phyloP scores from a whole-genome alignment of 1,140 invertebrate species.

The Monomorium pharaonis region DNA sequence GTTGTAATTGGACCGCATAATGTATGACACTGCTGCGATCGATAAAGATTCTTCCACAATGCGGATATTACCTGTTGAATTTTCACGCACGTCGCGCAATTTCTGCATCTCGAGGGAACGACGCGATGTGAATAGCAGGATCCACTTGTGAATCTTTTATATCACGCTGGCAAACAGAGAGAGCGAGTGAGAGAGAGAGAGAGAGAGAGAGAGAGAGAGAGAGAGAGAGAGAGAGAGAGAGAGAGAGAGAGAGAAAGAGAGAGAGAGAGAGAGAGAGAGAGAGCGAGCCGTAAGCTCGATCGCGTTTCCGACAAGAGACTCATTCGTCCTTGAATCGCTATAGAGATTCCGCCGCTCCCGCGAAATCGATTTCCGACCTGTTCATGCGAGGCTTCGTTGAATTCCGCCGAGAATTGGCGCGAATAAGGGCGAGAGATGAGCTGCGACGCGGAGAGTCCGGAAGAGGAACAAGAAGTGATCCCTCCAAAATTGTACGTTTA shows the following conservation, averaged over 20 bases:
- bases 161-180: neutral
- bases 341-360: conserved; percentile 19
- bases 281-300: conserved; percentile 35
- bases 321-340: conserved; percentile 12
- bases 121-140: conserved; percentile 28
- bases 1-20: neutral
- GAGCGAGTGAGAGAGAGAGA: too few species aligned
- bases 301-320: conserved; percentile 39
- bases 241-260: too few species aligned
- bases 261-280: neutral
- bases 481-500: conserved; percentile 68
- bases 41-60: neutral
- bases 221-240: too few species aligned
- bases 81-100: conserved; percentile 44
- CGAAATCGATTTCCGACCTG: conserved; percentile 48
- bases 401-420: conserved; percentile 32
- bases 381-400: conserved; percentile 40
- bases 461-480: conserved; percentile 61
- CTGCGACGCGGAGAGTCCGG: conserved; percentile 42
- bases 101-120: neutral
- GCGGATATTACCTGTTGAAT: conserved; percentile 67
- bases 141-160: conserved; percentile 53
- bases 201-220: neutral
- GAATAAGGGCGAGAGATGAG: conserved; percentile 58
- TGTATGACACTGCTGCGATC: neutral